A percentile compares a stretch with the other conserved stretches of the same genome.
These are phyloP conservation scores for Oryzias sinensis DNA, from an alignment of 2,797 vertebrate species.

Conservation along the genomic window DNA sequence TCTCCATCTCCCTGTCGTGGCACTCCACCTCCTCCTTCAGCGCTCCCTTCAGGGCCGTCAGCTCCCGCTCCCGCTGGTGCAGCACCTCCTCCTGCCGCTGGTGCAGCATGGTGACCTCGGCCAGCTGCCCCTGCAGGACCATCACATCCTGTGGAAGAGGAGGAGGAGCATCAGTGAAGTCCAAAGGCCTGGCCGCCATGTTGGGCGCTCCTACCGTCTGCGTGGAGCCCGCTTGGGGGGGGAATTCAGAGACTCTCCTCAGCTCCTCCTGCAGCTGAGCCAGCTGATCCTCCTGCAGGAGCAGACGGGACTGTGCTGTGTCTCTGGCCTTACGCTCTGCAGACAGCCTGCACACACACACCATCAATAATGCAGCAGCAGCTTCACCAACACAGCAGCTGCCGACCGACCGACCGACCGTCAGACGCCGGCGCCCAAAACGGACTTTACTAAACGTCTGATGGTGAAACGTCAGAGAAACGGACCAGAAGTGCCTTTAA, in stretches of 20 bases:
- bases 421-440: no score
- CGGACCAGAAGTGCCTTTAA: no score
- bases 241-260: constrained; percentile 66
- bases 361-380: constrained; percentile 1
- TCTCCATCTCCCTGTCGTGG: constrained; percentile 88
- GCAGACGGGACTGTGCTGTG: constrained; percentile 71
- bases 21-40: constrained; percentile 92
- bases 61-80: constrained; percentile 85
- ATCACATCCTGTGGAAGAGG: constrained; percentile 78
- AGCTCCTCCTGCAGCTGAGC: constrained; percentile 82
- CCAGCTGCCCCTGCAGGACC: constrained; percentile 81
- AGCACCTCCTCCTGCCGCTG: constrained; percentile 85
- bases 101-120: constrained; percentile 74
- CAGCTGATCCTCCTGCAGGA: constrained; percentile 82
- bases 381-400: constrained; percentile 5
- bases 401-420: no score
- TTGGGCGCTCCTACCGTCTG: constrained; percentile 72
- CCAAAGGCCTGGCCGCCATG: neutral
- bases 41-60: constrained; percentile 90
- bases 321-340: constrained; percentile 78
- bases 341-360: constrained; percentile 70
- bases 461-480: no score
- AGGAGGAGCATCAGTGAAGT: neutral
- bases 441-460: no score
- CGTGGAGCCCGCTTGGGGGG: constrained; percentile 63